Evolutionary conservation across 2,888 invertebrate species (phyloP), one percentile per base, ranked within the genome.

Genomic region (Platycheirus albimanus): DNA sequence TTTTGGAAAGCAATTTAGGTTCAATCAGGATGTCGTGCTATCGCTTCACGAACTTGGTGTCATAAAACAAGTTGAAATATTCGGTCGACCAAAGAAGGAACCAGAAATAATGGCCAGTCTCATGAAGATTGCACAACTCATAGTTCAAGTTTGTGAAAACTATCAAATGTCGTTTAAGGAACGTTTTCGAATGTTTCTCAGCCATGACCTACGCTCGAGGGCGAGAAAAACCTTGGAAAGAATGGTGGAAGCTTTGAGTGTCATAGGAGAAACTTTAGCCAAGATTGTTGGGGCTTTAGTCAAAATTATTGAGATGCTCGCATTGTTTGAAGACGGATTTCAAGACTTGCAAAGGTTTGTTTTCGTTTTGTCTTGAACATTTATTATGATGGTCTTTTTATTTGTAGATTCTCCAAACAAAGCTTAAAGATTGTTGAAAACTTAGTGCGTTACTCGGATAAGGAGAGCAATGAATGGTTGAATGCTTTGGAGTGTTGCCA

Each of bases 391-490:
- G 24, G 10, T 10, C 43, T 74, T 74, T 76, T 54, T 41, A 30
- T 24, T 84, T 86, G 38, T 24, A 89, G 88, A 56, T 88, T 87
- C 78, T 79, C 86, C 3, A 87, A 87, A 38, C 85, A 85, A 7
- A 76, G 86, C n/a, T 66, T 87, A 24, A 86, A 86, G 20, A 75
- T 85, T 56, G 81, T 81, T 1, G 87, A 88, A 75, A 88, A 88
- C 78, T 66, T 89, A 1, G 69, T 70, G 1, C 86, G 86, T 43
- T 86, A 85, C 75, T 87, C 87, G 0, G 79, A 86, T n/a, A 84
- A 61, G 19, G 84, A 85, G 2, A 87, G 85, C 33, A 88, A 88
- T 69, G 87, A 87, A 78, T 89, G 89, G 89, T 85, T 88, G 13
- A 87, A 87, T 20, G 85, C 86, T 2, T n/a, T 87, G 28, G 85